These are phyloP conservation scores for Oophaga sylvatica DNA, from an alignment of 2,797 vertebrate species.

Conservation along the genomic window DNA sequence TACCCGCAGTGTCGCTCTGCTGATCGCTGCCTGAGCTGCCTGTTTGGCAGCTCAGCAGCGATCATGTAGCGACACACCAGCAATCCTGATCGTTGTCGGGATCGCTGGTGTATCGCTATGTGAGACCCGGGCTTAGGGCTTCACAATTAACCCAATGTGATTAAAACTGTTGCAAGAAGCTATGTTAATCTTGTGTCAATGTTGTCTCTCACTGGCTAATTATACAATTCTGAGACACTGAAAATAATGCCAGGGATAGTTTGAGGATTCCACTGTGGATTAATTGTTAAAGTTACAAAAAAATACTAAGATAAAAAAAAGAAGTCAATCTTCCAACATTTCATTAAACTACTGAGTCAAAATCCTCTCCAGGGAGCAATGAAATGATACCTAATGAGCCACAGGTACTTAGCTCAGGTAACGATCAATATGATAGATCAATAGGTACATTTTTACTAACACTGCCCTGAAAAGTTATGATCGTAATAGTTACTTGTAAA, in stretches of 20 bases:
- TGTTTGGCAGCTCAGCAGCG: no score
- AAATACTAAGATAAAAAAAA: neutral
- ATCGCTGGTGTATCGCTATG: no score
- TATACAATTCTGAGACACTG: neutral
- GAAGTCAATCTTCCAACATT: neutral
- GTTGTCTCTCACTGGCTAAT: neutral
- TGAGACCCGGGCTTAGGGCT: no score
- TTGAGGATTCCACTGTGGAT: neutral
- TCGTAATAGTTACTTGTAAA: neutral
- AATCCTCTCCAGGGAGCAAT: neutral
- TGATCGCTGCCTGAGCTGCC: no score
- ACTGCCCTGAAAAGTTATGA: neutral
- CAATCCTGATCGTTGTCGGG: no score
- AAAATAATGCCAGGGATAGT: neutral
- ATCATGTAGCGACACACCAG: no score
- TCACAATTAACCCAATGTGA: neutral
- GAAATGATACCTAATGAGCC: neutral
- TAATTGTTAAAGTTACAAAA: neutral
- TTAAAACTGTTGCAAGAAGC: neutral
- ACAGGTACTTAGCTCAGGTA: neutral
- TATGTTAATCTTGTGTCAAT: neutral
- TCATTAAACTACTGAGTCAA: neutral
- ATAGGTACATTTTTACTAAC: slow-evolving; percentile 8
- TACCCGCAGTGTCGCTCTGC: no score
- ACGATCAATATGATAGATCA: neutral